phyloP scores from a whole-genome alignment of 2,888 invertebrate genomes.

The Dioctria linearis region DNA sequence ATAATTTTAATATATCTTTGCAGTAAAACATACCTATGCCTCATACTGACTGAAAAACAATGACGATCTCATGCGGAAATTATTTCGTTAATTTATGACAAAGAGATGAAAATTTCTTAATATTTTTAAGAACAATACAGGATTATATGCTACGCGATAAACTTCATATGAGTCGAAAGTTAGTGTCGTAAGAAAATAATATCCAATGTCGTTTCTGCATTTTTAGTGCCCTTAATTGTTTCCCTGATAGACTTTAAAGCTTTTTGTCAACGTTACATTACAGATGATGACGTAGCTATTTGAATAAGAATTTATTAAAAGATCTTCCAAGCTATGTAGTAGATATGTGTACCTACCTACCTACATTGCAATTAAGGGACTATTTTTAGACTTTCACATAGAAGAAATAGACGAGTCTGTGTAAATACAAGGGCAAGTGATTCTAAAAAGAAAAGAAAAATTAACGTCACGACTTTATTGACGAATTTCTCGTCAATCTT shows the following conservation, averaged over 20 bases:
- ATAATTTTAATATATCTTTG: no score
- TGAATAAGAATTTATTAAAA: not conserved
- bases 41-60: no score
- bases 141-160: not conserved
- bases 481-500: not conserved
- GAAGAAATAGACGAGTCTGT: not conserved
- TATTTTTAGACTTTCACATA: slow-evolving; percentile 1
- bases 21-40: no score
- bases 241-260: slow-evolving; percentile 23
- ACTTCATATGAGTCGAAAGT: not conserved
- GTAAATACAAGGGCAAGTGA: not conserved
- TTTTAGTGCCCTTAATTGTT: not conserved
- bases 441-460: not conserved
- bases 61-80: not conserved
- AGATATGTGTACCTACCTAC: no score
- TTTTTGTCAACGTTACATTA: slow-evolving; percentile 25
- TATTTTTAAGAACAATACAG: slow-evolving; percentile 18
- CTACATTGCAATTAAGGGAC: not conserved
- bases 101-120: not conserved
- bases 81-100: not conserved
- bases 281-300: not conserved
- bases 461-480: not conserved
- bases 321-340: not conserved
- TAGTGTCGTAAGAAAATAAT: no score
- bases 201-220: not conserved